Conservation (phyloP, 35 echinoderm and acorn worm species). For the Nesometra sesokonis region DNA sequence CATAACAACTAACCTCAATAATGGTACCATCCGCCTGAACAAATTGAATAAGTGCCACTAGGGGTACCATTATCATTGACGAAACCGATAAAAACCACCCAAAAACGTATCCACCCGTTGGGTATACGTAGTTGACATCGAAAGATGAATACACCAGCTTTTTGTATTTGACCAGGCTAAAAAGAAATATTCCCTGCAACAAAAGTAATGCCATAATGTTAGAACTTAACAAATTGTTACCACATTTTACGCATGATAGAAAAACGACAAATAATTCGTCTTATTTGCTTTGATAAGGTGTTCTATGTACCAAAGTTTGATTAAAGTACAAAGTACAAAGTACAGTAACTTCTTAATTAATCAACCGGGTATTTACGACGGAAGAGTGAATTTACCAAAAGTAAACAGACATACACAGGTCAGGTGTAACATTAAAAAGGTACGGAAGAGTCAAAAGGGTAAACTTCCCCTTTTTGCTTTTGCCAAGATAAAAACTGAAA, state of each 20-base stretch:
- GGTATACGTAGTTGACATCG: slow-evolving; percentile 47
- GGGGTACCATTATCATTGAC: slow-evolving; percentile 51
- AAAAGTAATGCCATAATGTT: not conserved
- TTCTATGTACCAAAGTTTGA: no score
- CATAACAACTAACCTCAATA: not conserved
- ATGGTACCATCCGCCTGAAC: not conserved
- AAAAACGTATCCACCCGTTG: slow-evolving; percentile 56
- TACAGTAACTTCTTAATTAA: no score
- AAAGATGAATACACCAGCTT: slow-evolving; percentile 30
- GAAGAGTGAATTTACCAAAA: no score
- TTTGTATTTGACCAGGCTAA: slow-evolving; percentile 57
- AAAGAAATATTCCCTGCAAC: slow-evolving; percentile 58
- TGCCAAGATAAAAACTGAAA: no score
- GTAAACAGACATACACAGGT: no score
- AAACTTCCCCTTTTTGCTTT: no score
- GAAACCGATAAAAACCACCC: slow-evolving; percentile 49
- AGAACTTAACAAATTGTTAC: not conserved
- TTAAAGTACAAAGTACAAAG: no score
- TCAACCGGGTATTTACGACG: no score
- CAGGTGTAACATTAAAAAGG: no score
- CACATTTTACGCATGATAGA: not conserved
- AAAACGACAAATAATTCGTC: no score
- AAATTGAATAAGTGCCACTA: not conserved
- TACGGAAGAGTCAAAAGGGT: no score
- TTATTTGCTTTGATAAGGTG: no score